Percentiles rank a stretch among this genome's conserved stretches.
Conservation (phyloP, 2,888 invertebrate genomes). For the Mythimna loreyi region DNA sequence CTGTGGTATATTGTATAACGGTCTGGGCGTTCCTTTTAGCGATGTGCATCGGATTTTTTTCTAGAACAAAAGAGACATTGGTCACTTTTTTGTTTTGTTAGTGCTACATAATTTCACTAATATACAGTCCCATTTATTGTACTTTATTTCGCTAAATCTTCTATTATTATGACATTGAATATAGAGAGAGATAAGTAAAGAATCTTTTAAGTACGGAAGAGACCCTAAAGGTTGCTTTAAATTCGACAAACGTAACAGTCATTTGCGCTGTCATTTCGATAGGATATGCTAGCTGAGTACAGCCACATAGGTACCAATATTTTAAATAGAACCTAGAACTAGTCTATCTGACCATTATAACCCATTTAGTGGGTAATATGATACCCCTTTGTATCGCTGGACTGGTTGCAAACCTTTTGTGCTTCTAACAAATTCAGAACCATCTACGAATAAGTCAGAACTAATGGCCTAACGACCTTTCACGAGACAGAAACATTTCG, state of each 20-base stretch:
- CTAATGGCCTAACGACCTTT: neutral
- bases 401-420: neutral
- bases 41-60: constrained; percentile 77
- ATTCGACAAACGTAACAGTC: neutral
- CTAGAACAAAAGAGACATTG: constrained; percentile 83
- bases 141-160: constrained; percentile 7
- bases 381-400: neutral
- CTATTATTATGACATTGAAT: constrained; percentile 8
- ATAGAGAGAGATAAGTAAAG: constrained; percentile 1
- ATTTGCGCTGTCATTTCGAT: neutral
- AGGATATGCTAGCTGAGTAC: neutral
- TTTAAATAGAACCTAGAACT: neutral
- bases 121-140: constrained; percentile 30
- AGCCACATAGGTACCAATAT: neutral
- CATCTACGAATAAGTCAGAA: neutral
- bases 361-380: neutral
- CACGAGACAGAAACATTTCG: neutral
- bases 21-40: constrained; percentile 81
- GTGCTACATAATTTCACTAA: constrained; percentile 25
- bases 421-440: neutral
- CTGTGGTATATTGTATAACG: constrained; percentile 79
- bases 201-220: neutral
- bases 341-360: neutral
- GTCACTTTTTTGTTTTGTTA: constrained; percentile 56
- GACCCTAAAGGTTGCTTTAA: neutral